These are phyloP conservation scores for Odontomyia ornata DNA, from an alignment of 2,888 invertebrate genomes.

Conservation along the genomic window DNA sequence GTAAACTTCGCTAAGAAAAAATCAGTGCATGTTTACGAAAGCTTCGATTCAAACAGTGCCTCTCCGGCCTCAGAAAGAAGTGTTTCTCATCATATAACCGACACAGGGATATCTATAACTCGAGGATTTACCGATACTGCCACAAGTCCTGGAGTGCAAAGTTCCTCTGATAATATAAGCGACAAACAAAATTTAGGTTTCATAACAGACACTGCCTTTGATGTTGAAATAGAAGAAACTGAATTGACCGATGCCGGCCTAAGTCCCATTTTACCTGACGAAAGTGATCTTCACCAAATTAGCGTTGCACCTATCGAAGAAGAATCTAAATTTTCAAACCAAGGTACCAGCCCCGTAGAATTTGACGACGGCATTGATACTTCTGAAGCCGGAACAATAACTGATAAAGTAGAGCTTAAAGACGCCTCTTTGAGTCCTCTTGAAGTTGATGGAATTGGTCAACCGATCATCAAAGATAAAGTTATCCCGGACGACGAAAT, in stretches of 20 bases:
- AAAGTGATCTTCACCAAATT: conserved; percentile 59
- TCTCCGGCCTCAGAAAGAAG: conserved; percentile 66
- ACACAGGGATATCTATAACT: conserved; percentile 68
- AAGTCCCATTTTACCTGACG: conserved; percentile 68
- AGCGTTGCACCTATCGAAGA: conserved; percentile 61
- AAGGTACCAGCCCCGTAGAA: conserved; percentile 66
- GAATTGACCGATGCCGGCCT: conserved; percentile 68
- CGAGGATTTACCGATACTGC: conserved; percentile 65
- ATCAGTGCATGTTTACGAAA: conserved; percentile 66
- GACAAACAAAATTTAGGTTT: conserved; percentile 56
- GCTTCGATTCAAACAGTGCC: conserved; percentile 57
- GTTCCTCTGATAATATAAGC: conserved; percentile 55
- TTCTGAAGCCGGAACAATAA: conserved; percentile 66
- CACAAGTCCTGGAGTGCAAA: conserved; percentile 64
- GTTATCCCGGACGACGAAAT: conserved; percentile 60
- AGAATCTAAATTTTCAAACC: conserved; percentile 63
- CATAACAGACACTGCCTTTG: conserved; percentile 64
- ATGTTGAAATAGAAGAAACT: conserved; percentile 65
- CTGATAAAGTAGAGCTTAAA: conserved; percentile 66
- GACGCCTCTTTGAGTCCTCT: conserved; percentile 68
- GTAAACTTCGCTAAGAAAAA: conserved; percentile 67
- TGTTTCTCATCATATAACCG: conserved; percentile 66
- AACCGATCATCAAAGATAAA: conserved; percentile 49
- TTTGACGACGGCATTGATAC: conserved; percentile 65
- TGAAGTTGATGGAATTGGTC: conserved; percentile 55